Percentiles rank a stretch among this genome's conserved stretches.
These are phyloP conservation scores for Drosophila barbarae DNA, from an alignment of 2,888 invertebrate genomes.

Conservation along the genomic window DNA sequence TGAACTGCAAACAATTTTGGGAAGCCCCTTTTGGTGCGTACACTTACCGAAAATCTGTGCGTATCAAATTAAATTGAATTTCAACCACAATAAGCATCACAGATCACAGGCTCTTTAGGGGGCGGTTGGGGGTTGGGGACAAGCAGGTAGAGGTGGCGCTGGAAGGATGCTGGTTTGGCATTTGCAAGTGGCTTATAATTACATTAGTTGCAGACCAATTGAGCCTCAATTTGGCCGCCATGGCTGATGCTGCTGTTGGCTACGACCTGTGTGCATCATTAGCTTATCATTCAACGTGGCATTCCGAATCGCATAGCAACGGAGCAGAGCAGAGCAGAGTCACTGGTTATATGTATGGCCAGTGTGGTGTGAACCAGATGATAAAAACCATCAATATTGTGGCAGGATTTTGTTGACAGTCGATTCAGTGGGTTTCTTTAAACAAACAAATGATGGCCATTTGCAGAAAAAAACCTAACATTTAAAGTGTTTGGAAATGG, in stretches of 20 bases:
- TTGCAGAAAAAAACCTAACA: neutral
- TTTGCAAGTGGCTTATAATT: slow-evolving; percentile 63
- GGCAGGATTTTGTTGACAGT: slow-evolving; percentile 4
- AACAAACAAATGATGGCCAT: neutral
- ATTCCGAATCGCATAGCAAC: slow-evolving; percentile 15
- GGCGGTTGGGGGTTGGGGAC: neutral
- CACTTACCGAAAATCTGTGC: slow-evolving; percentile 47
- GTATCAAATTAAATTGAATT: slow-evolving; percentile 71
- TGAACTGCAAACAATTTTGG: slow-evolving; percentile 67
- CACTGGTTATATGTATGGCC: slow-evolving; percentile 14
- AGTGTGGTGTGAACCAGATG: slow-evolving; percentile 31
- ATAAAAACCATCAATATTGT: slow-evolving; percentile 31
- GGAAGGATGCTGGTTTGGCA: slow-evolving; percentile 25
- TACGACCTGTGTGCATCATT: slow-evolving; percentile 56
- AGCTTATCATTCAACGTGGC: slow-evolving; percentile 58
- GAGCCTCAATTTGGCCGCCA: slow-evolving; percentile 47
- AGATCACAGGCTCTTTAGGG: slow-evolving; percentile 14
- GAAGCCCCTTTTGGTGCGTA: slow-evolving; percentile 38
- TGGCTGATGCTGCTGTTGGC: slow-evolving; percentile 16
- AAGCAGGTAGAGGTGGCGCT: slow-evolving; percentile 4
- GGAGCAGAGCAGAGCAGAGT: neutral
- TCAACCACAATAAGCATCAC: slow-evolving; percentile 59
- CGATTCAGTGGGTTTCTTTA: neutral
- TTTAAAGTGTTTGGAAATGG: neutral
- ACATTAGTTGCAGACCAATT: slow-evolving; percentile 60